phyloP scores from a whole-genome alignment of 2,113 vertebrate species.

The Grammomys dolichurus region DNA sequence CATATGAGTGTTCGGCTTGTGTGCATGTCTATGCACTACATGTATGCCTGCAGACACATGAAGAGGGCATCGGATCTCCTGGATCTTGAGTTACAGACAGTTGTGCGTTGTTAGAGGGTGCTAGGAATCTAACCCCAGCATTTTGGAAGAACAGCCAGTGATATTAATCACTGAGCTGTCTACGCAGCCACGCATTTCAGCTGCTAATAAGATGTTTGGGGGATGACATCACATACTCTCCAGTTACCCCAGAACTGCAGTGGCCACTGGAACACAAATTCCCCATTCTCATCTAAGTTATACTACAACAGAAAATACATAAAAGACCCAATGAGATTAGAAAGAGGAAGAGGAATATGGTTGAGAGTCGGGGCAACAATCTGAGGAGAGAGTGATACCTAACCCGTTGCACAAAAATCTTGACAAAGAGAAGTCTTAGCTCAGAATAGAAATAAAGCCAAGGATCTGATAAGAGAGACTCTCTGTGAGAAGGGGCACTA shows the following conservation, averaged over 20 bases:
- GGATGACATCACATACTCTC: fast-evolving
- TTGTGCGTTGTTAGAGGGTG: background rate
- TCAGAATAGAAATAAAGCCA: background rate
- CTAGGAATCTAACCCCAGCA: background rate
- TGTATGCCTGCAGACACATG: background rate
- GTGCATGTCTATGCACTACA: background rate
- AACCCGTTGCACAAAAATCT: background rate
- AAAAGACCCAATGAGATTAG: background rate
- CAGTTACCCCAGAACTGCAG: background rate
- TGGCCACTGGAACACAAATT: too few relatives aligned
- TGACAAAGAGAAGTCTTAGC: background rate
- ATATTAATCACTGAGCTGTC: background rate
- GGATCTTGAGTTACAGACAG: background rate
- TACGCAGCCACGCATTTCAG: background rate
- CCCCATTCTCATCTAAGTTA: background rate
- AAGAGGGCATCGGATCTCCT: background rate
- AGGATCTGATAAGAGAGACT: background rate
- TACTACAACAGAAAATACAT: too few relatives aligned
- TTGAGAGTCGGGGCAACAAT: fast-evolving
- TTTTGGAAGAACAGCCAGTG: background rate
- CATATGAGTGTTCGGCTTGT: too few relatives aligned
- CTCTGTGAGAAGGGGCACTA: fast-evolving
- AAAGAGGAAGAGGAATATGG: background rate
- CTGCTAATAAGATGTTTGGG: background rate
- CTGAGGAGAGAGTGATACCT: too few relatives aligned